Conservation (phyloP, 2,113 vertebrate species). For the Otis tarda region DNA sequence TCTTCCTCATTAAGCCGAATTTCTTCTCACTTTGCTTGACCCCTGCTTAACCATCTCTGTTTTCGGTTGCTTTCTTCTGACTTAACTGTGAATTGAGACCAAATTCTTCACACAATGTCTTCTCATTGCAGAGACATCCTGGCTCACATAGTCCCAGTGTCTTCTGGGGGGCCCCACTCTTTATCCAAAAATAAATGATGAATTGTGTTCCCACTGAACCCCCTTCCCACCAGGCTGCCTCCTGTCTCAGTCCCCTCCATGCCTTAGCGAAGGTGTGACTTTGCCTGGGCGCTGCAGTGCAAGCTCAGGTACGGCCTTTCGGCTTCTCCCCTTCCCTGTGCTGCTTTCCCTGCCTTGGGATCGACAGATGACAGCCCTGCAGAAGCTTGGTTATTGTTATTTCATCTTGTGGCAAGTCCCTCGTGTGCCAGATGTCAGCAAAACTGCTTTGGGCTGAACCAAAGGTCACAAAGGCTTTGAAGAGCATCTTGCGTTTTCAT, state of each 20-base stretch:
- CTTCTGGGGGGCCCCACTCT: fast-evolving
- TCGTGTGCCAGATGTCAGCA: slow-evolving; percentile 21
- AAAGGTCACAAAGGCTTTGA: slow-evolving; percentile 32
- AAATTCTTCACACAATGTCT: neutral
- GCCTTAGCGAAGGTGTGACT: fast-evolving
- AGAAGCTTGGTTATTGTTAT: neutral
- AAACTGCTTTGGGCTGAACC: slow-evolving; percentile 37
- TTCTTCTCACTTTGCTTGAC: neutral
- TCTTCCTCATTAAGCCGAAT: neutral
- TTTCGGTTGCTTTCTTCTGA: neutral
- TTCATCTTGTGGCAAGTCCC: neutral
- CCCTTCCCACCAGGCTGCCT: neutral
- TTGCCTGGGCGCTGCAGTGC: neutral
- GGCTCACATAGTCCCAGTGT: neutral
- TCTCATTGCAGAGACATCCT: neutral
- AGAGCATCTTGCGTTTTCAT: slow-evolving; percentile 33
- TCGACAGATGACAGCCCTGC: neutral
- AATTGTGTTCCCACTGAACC: neutral
- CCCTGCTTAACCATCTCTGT: neutral
- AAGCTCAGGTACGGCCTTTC: neutral
- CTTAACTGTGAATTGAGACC: neutral
- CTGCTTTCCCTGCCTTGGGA: neutral
- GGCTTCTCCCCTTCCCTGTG: neutral
- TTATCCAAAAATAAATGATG: neutral
- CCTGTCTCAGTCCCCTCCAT: neutral